Base-by-base conservation (phyloP, 2,113 vertebrate species). In the Myotis brandtii region DNA sequence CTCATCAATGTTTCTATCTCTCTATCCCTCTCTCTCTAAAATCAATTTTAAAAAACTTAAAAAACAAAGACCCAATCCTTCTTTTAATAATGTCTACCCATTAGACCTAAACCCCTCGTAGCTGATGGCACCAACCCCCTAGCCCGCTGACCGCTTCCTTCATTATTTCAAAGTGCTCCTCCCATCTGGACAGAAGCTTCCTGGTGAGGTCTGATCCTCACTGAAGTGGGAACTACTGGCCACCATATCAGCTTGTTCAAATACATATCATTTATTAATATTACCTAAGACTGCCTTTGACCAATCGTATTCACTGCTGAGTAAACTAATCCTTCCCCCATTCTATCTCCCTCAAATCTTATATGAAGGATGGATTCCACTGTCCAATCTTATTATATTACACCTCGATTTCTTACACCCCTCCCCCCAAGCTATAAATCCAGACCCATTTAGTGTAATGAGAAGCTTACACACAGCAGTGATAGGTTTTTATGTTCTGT, bases 51-150 rank as follows among this genome's bases (percentile, higher is more conserved):
- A 62, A 62, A 27, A 62, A 62, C 9, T 4, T 62, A 9, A 62
- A 62, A 62, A 62, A 25, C 4, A 62, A 52, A 59, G 32, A 18
- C 12, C 67, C 14, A 21, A 75, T 17, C 54, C 69, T 66, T 73
- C 54, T 56, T 59, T 66, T 66, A 40, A 1, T 43, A 62, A 62
- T 5, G 25, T 89, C 12, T 4, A 40, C 59, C 20, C 56, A 17
- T 2, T 4, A 3, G 72, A 40, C 17, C 23, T 46, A 83, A 72
- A 91, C 18, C 34, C 43, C 21, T 50, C 50, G 30, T 2, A 0
- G 5, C 20, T 17, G n/a, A 30, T 6, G 6, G 50, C 2, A 9
- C 3, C 1, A 6, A 4, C 18, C 4, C 52, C 43, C 48, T 6
- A 23, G 27, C 9, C 62, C 20, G 30, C 11, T 18, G 27, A 5